phyloP scores from a whole-genome alignment of 1,140 invertebrate genomes.

The Lordiphosa stackelbergi region DNA sequence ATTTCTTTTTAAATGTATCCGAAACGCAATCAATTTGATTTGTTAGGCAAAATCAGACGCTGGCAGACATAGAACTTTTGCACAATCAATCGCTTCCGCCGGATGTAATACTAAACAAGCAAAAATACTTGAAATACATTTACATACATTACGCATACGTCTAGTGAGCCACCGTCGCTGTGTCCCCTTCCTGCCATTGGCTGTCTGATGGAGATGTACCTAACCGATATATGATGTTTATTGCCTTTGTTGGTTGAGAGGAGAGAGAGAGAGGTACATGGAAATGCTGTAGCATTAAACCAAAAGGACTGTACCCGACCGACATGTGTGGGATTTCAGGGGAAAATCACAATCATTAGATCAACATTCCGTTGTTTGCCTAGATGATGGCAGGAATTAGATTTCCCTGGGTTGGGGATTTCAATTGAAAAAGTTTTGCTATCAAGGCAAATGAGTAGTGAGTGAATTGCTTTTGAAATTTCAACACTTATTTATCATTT shows the following conservation, averaged over 20 bases:
- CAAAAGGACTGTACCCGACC: background rate
- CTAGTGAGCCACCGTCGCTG: constrained; percentile 38
- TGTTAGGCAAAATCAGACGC: constrained; percentile 36
- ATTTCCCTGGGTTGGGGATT: background rate
- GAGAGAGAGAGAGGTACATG: constrained; percentile 22
- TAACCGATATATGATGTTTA: constrained; percentile 74
- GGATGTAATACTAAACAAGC: constrained; percentile 71
- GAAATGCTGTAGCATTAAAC: constrained; percentile 43
- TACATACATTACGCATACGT: constrained; percentile 73
- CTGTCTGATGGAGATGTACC: constrained; percentile 71
- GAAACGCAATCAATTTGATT: constrained; percentile 72
- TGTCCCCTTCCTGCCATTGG: constrained; percentile 24
- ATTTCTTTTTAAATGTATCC: constrained; percentile 60
- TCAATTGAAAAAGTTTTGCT: too few relatives aligned
- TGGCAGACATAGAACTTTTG: constrained; percentile 29
- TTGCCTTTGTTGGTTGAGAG: constrained; percentile 44
- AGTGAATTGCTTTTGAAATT: too few relatives aligned
- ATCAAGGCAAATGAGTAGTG: too few relatives aligned
- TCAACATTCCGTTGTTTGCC: constrained; percentile 33
- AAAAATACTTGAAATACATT: constrained; percentile 73
- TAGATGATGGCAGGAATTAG: constrained; percentile 9
- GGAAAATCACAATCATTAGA: constrained; percentile 3
- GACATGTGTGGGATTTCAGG: constrained; percentile 15
- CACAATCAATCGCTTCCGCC: constrained; percentile 72
- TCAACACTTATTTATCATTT: too few relatives aligned